These are phyloP conservation scores for Polymixis lichenea DNA, from an alignment of 2,888 invertebrate species.

Conservation along the genomic window DNA sequence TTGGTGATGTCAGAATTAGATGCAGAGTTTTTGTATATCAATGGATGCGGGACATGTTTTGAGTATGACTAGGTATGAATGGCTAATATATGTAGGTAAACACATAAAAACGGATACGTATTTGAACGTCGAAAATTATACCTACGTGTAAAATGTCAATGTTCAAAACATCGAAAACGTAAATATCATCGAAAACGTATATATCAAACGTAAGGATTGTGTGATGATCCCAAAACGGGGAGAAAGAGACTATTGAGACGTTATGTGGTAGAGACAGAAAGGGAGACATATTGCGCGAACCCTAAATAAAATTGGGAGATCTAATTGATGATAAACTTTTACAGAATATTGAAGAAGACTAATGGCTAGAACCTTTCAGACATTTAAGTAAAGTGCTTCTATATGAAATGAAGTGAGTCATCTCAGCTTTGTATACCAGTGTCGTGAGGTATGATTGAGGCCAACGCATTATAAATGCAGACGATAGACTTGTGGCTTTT, in stretches of 20 bases:
- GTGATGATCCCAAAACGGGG: too few relatives aligned
- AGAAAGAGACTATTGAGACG: background rate
- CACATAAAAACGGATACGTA: background rate
- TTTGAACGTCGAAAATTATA: too few relatives aligned
- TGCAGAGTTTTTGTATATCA: background rate
- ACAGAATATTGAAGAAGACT: background rate
- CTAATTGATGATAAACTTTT: background rate
- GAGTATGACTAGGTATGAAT: too few relatives aligned
- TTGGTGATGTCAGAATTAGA: background rate
- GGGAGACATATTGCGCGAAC: background rate
- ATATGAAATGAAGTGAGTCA: conserved; percentile 20
- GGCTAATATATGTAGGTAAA: background rate
- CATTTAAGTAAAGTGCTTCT: conserved; percentile 21
- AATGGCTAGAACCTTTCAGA: background rate
- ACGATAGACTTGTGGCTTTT: conserved; percentile 39
- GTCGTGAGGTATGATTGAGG: conserved; percentile 51
- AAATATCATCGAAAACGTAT: too few relatives aligned
- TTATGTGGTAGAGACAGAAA: background rate
- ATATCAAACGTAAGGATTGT: too few relatives aligned
- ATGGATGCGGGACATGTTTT: background rate
- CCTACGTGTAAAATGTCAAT: too few relatives aligned
- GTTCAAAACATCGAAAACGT: too few relatives aligned
- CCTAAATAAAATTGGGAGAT: background rate
- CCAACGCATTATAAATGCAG: conserved; percentile 35
- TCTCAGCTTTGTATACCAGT: conserved; percentile 22